Evolutionary conservation across 1,140 invertebrate genomes (phyloP), one percentile per base, ranked within the genome.

Genomic region (Mactra quadrangularis): DNA sequence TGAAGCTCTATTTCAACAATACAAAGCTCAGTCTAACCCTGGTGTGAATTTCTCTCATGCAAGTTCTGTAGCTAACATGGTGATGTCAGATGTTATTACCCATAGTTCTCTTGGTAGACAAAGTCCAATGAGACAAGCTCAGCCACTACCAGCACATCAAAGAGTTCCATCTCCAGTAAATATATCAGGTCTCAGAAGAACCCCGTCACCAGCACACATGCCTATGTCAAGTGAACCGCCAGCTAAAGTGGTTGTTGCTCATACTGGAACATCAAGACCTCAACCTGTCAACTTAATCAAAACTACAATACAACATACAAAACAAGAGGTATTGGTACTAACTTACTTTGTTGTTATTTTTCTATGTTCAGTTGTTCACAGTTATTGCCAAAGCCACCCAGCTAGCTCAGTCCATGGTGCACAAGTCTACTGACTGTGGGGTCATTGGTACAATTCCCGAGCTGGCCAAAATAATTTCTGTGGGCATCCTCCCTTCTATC

Each of bases 191-290:
- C 62, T 74, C 27, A 57, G 70, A n/a, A 74, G 79, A 50, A 82
- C 79, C 22, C 79, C 79, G 15, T 82, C 79, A 13, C 79, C 79
- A 38, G 79, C 79, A 22, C 79, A 82, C 60, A 82, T 82, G 70
- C 79, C 60, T 11, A 33, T 55, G 4, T 38, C 35, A 3, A 19
- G 29, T 31, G 66, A 70, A 9, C 15, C 38, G 1, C 45, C 29
- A 19, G 66, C 50, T 6, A 70, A 50, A 29, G 53, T 57, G 31
- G 38, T 59, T n/a, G 64, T 53, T n/a, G 53, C 64, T 9, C 52
- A 70, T 55, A 57, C 72, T 31, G 64, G 64, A 50, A 13, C 38
- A 13, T n/a, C 52, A 31, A 59, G 52, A 25, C 38, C 66, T 22
- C 60, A 81, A 22, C 64, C 77, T 47, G 77, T 81, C 17, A 81